phyloP scores from a whole-genome alignment of 2,113 vertebrate species.

The Circaetus gallicus region DNA sequence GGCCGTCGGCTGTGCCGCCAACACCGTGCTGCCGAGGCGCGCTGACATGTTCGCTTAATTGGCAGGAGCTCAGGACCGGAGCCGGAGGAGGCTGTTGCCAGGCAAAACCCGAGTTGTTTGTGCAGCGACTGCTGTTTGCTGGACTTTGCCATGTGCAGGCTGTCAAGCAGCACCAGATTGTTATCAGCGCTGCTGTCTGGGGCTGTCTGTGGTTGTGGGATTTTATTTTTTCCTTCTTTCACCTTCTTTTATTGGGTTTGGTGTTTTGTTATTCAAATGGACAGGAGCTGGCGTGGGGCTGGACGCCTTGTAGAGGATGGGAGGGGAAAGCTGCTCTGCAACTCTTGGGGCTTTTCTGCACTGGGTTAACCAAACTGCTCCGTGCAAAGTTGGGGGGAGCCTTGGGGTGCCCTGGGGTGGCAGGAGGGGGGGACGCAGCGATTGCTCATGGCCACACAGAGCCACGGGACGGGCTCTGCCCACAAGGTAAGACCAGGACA shows the following conservation, averaged over 20 bases:
- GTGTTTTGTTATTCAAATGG: not conserved
- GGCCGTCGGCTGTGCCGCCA: not conserved
- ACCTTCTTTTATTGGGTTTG: not conserved
- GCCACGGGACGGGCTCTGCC: not conserved
- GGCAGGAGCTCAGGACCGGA: not conserved
- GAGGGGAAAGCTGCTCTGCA: not conserved
- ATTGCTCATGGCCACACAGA: rapidly evolving
- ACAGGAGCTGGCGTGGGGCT: not conserved
- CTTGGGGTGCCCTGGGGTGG: not conserved
- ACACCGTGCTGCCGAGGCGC: not conserved
- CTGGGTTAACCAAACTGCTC: rapidly evolving
- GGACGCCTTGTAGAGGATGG: rapidly evolving
- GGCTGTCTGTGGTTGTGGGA: rapidly evolving
- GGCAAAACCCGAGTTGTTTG: slow-evolving; percentile 18
- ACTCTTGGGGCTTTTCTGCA: rapidly evolving
- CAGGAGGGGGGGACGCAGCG: rapidly evolving
- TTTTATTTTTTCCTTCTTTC: not conserved
- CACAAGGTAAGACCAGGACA: not conserved
- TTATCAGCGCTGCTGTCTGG: not conserved
- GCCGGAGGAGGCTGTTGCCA: slow-evolving; percentile 23
- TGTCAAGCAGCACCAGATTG: not conserved
- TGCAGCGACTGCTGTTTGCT: not conserved
- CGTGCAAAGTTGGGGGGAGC: not conserved
- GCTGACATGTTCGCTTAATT: not conserved
- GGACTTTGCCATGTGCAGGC: not conserved